Evolutionary conservation across 2,797 vertebrate species (phyloP).

Genomic region (Notolabrus celidotus): DNA sequence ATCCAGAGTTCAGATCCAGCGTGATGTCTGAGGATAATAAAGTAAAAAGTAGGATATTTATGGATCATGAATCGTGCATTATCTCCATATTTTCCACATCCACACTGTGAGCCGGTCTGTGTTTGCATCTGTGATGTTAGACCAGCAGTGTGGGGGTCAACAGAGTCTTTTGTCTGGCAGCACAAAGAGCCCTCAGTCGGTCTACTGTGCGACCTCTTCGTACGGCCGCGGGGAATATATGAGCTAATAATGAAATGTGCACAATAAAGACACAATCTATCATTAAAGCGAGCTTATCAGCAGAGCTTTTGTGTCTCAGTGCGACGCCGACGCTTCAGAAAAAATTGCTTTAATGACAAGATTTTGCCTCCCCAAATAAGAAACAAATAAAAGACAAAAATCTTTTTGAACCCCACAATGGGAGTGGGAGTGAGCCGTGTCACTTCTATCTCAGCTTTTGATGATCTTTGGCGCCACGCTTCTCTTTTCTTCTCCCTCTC

Average conservation of each 20-base stretch:
- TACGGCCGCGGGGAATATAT: constrained; percentile 40
- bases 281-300: constrained; percentile 64
- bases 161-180: constrained; percentile 2
- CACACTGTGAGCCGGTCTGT: neutral
- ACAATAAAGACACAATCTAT: constrained; percentile 63
- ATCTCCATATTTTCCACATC: neutral
- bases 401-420: constrained; percentile 67
- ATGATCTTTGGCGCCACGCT: constrained; percentile 72
- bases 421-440: constrained; percentile 69
- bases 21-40: too few relatives aligned
- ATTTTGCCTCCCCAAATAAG: constrained; percentile 64
- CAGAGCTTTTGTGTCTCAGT: constrained; percentile 55
- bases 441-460: constrained; percentile 72
- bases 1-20: too few relatives aligned
- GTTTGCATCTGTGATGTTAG: constrained; percentile 9
- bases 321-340: constrained; percentile 50
- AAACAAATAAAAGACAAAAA: constrained; percentile 69
- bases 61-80: too few relatives aligned
- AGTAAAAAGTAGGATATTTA: too few relatives aligned
- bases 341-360: constrained; percentile 77
- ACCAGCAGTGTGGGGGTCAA: constrained; percentile 13
- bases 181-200: constrained; percentile 32
- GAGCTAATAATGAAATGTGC: constrained; percentile 61
- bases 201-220: constrained; percentile 24
- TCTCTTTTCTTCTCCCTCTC: constrained; percentile 61